Base-by-base conservation (phyloP, 2,888 invertebrate species). In the Sylvicola cinctus region DNA sequence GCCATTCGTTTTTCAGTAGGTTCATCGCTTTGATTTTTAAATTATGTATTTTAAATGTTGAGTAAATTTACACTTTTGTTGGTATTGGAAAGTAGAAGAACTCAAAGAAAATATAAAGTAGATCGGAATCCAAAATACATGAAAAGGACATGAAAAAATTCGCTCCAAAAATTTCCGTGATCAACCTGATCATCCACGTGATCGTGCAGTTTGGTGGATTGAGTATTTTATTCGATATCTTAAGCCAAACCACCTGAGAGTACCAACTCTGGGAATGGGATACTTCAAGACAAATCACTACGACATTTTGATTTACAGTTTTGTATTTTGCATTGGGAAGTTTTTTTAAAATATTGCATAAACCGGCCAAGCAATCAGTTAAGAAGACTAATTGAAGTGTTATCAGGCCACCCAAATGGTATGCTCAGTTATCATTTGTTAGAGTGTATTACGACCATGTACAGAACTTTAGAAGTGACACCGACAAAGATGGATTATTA, bases 1-100 rank as follows among this genome's bases (percentile, higher is more conserved):
- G 43, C 49, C 16, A 41, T 60, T 23, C 45, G 47, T 12, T 48
- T 60, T 12, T 49, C 52, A 8, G 38, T 60, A 17, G 53, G 53
- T 4, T 47, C 50, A 2, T 10, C 40, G 49, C 11, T 41, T 41
- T 12, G 37, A 39, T 2, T 32, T 39, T 28, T 14, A 37, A 42
- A 6, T 34, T 41, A 4, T 42, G 44, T 0, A 38, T 57, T 16
- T 13, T 51, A 3, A 28, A 40, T 1, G 50, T 48, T 58, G 27
- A 29, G 38, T 5, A 35, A 46, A 6, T 39, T 55, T 16, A 41
- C 43, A 10, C 26, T 3, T n/a, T 12, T 13, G 3, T 12, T 8
- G n/a, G 13, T 13, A 23, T 4, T 13, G 8, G 20, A 5, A 33
- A 14, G 15, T 6, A 3, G 11, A 15, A 7, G 16, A 25, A 26